Conservation (phyloP, 2,888 invertebrate genomes). For the Furcula furcula region DNA sequence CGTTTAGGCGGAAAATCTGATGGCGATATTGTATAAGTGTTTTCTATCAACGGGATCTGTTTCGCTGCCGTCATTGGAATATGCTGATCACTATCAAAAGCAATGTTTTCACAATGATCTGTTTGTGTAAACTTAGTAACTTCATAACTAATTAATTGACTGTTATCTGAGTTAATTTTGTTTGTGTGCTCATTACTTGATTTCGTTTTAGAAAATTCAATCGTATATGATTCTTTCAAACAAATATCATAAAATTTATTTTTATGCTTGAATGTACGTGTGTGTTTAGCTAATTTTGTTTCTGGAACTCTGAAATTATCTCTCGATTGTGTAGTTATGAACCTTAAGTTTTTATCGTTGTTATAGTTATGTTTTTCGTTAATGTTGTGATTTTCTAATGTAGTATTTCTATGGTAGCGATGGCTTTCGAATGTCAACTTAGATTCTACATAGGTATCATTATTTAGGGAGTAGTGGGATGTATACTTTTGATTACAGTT, state of each 20-base stretch:
- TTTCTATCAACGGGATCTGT: conserved; percentile 3
- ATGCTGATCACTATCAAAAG: neutral
- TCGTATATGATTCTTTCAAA: conserved; percentile 29
- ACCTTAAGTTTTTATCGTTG: conserved; percentile 16
- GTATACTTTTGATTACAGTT: neutral
- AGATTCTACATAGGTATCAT: conserved; percentile 4
- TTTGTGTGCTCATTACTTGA: conserved; percentile 3
- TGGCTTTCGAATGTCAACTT: conserved; percentile 52
- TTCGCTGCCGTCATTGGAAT: no score
- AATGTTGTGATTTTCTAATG: conserved; percentile 3
- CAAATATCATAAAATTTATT: conserved; percentile 2
- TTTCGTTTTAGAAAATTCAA: conserved; percentile 32
- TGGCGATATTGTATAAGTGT: conserved; percentile 15
- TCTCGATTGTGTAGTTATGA: conserved; percentile 41
- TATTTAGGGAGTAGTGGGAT: neutral
- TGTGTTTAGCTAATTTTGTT: conserved; percentile 9
- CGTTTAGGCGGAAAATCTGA: neutral
- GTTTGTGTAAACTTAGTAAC: neutral
- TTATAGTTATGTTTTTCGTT: neutral
- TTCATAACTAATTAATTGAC: neutral
- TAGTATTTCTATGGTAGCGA: conserved; percentile 21
- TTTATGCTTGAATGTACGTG: neutral
- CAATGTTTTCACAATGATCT: neutral
- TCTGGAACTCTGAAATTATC: conserved; percentile 35
- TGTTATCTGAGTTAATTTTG: neutral